Base-by-base conservation (phyloP, 2,888 invertebrate genomes). In the Lacanobia oleracea region DNA sequence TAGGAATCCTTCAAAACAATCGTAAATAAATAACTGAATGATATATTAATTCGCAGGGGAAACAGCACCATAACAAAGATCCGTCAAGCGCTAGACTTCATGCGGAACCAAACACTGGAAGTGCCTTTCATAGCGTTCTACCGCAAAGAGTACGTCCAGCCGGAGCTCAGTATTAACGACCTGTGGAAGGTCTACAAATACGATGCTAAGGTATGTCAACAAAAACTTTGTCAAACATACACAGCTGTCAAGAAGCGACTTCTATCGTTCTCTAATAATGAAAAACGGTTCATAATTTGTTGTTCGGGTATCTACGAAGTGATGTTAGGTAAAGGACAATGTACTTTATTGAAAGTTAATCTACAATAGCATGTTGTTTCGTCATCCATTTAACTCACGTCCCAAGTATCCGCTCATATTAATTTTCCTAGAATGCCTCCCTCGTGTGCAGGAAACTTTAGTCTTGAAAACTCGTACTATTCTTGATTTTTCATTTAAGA, bases 101-200 rank as follows among this genome's bases (percentile, higher is more conserved):
- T 99, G 97, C 96, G 99, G 54, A 99, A 99, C 91, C 98, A 99
- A 89, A 98, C 98, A 62, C 96, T 99, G 82, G 99, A 99, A 95
- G 99, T 99, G 56, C 99, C 99, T 0, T 99, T 99, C 93, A 99
- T 99, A 87, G 99, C 99, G 0, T 99, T 99, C 94, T 99, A 99
- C 91, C 97, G 99, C 40, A 99, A 99, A 93, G 99, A 99, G 92
- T 99, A 99, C 87, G 99, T 99, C 0, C 98, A 98, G 88, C 99
- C 99, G 0, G 99, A 99, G 88, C 94, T 99, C 33, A 98, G 97
- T 84, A 98, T 99, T 67, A 98, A 98, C 87, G 99, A 99, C 90
- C 95, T 99, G 45, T 99, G 99, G 99, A 98, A 98, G 91, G 98
- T 99, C n/a, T 99, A 99, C 94, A 98, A 98, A 89, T 99, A 97